A percentile compares a stretch with the other conserved stretches of the same genome.
Conservation (phyloP, 2,888 invertebrate genomes). For the Cephus rjabovi region DNA sequence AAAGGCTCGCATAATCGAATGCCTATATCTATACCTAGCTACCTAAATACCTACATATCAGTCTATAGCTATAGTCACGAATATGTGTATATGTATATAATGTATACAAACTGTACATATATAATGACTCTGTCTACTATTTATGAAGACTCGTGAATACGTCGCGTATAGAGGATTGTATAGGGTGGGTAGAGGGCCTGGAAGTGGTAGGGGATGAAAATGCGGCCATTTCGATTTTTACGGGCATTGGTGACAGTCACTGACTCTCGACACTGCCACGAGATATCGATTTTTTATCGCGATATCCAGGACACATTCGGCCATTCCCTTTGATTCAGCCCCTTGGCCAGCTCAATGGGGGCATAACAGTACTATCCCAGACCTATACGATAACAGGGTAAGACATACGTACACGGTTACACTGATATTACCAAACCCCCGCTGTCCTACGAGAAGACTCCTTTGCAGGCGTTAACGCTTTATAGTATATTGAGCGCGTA, state of each 20-base stretch:
- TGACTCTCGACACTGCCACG: constrained; percentile 3
- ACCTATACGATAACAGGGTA: background rate
- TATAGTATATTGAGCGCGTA: constrained; percentile 3
- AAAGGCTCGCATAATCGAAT: constrained; percentile 46
- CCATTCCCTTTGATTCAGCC: background rate
- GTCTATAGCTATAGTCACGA: background rate
- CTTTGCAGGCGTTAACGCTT: constrained; percentile 4
- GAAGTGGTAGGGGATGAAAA: background rate
- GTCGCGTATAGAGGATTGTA: background rate
- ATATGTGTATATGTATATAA: background rate
- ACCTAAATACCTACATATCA: background rate
- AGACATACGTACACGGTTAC: background rate
- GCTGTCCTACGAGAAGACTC: background rate
- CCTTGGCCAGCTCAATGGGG: background rate
- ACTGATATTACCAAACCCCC: background rate
- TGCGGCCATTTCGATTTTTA: background rate
- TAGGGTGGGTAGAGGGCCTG: background rate
- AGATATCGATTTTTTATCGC: background rate
- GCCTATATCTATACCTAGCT: constrained; percentile 21
- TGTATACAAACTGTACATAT: background rate
- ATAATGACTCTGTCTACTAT: background rate
- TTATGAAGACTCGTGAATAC: background rate
- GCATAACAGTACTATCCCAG: background rate
- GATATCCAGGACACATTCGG: background rate
- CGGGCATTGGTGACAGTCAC: background rate